A percentile compares a stretch with the other conserved stretches of the same genome.
These are phyloP conservation scores for Epicauta chinensis DNA, from an alignment of 1,140 invertebrate genomes.

Conservation along the genomic window DNA sequence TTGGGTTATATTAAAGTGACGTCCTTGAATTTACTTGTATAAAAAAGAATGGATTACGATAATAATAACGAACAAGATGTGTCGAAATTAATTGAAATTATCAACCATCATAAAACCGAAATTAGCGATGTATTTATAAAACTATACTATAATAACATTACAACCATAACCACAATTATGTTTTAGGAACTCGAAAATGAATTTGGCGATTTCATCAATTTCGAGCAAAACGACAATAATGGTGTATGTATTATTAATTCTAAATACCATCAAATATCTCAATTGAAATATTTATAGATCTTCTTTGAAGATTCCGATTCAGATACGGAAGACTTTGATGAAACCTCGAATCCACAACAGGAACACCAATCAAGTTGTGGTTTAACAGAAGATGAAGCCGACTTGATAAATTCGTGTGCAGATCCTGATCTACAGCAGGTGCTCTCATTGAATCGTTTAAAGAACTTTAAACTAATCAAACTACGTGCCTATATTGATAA, in stretches of 20 bases:
- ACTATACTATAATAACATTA: neutral
- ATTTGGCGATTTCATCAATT: constrained; percentile 5
- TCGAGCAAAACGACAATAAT: neutral
- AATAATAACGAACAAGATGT: constrained; percentile 4
- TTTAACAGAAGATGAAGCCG: constrained; percentile 22
- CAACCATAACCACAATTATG: too few relatives aligned
- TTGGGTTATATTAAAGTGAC: too few relatives aligned
- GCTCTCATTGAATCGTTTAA: constrained; percentile 24
- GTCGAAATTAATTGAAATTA: constrained; percentile 1
- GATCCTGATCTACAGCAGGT: constrained; percentile 23
- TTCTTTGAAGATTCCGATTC: neutral
- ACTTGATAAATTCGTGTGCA: constrained; percentile 21
- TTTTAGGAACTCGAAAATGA: constrained; percentile 1
- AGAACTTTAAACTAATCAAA: constrained; percentile 25
- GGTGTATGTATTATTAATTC: neutral
- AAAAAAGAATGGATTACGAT: constrained; percentile 3
- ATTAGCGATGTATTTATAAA: neutral
- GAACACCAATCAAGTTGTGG: too few relatives aligned
- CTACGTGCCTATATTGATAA: constrained; percentile 27
- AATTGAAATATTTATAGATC: constrained; percentile 5
- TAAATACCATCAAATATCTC: neutral
- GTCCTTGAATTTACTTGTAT: too few relatives aligned
- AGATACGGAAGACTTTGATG: neutral
- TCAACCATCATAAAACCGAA: constrained; percentile 4
- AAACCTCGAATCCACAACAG: too few relatives aligned